Evolutionary conservation across 2,113 vertebrate genomes (phyloP).

Genomic region (Sinosuthora webbiana): DNA sequence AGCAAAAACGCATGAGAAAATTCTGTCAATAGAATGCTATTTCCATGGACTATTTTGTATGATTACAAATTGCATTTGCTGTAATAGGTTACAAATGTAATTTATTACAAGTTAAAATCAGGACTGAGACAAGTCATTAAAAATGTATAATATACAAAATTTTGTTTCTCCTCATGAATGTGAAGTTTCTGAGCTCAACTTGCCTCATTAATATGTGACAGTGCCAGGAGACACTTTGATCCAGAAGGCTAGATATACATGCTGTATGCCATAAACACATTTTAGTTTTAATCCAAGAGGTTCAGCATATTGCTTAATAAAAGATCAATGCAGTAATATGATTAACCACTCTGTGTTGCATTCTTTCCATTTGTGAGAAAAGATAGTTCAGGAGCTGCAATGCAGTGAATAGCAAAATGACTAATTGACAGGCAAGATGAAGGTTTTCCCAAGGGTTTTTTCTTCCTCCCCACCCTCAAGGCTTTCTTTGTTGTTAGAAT

Average conservation of each 20-base stretch:
- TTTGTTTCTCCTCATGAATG: constrained; percentile 23
- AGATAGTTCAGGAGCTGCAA: neutral
- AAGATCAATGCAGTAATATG: constrained; percentile 43
- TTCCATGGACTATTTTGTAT: constrained; percentile 13
- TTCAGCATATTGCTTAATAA: constrained; percentile 53
- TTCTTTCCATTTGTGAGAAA: constrained; percentile 42
- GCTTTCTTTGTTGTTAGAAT: constrained; percentile 57
- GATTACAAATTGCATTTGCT: constrained; percentile 2
- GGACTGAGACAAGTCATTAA: constrained; percentile 23
- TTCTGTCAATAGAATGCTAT: constrained; percentile 23
- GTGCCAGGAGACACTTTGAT: constrained; percentile 12
- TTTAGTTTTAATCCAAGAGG: constrained; percentile 37
- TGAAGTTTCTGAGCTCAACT: constrained; percentile 15
- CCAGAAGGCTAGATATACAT: constrained; percentile 4
- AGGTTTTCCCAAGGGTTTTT: constrained; percentile 14
- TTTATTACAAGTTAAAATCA: constrained; percentile 36
- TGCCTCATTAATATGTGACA: neutral
- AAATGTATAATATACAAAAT: constrained; percentile 25
- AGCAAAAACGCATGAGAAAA: neutral
- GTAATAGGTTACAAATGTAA: constrained; percentile 31
- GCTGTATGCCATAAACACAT: constrained; percentile 8
- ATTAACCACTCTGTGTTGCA: constrained; percentile 35
- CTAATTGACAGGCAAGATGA: constrained; percentile 47
- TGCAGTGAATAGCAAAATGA: constrained; percentile 31
- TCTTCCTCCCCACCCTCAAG: neutral